Evolutionary conservation across 2,888 invertebrate species (phyloP).

Genomic region (Hypselothyrea guttata): DNA sequence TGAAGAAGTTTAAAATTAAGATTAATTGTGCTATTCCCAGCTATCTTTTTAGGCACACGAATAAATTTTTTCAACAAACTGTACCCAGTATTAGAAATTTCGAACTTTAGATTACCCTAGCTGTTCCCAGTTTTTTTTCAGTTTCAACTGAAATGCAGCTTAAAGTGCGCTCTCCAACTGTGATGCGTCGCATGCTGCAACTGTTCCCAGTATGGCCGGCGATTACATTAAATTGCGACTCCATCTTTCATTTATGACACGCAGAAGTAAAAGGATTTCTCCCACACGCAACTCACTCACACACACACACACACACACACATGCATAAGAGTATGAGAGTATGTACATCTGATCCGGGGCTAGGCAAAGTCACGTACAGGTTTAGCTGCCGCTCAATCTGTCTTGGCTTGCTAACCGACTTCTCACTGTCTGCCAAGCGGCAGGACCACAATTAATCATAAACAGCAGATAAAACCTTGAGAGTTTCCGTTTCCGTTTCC

Average conservation of each 20-base stretch:
- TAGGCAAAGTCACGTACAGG: conserved; percentile 39
- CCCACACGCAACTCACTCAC: no score
- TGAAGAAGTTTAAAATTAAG: no score
- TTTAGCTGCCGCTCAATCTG: conserved; percentile 23
- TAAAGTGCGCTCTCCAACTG: no score
- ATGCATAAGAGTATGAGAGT: neutral
- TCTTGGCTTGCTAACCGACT: conserved; percentile 25
- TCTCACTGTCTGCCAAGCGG: conserved; percentile 40
- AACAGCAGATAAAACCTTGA: conserved; percentile 47
- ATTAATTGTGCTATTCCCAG: no score
- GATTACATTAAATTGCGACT: no score
- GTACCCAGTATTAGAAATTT: neutral
- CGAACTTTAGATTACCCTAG: no score
- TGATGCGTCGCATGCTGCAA: no score
- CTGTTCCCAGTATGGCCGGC: no score
- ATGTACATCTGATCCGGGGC: conserved; percentile 5
- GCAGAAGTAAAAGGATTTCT: no score
- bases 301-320: neutral
- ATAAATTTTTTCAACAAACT: neutral
- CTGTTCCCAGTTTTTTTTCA: neutral
- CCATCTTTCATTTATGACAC: no score
- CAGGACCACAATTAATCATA: conserved; percentile 53
- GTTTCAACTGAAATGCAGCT: no score
- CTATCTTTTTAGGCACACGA: no score
- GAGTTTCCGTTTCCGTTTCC: conserved; percentile 10